Evolutionary conservation across 2,113 vertebrate genomes (phyloP), one percentile per base, ranked within the genome.

Genomic region (Neogobius melanostomus): DNA sequence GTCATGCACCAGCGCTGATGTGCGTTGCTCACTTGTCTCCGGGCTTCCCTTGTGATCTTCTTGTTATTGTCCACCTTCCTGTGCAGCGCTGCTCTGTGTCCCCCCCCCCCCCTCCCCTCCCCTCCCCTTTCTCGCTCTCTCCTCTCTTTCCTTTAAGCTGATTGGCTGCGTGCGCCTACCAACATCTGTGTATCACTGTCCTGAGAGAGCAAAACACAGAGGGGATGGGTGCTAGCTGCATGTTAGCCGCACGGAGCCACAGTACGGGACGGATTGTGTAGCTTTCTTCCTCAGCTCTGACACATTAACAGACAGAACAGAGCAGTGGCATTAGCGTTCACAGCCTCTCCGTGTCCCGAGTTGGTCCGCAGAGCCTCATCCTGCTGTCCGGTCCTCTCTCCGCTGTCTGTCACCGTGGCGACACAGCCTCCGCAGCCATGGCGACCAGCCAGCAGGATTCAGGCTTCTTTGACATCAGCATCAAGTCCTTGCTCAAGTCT

Each of bases 401-500:
- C 45, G 86, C 84, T 88, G 88, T 82, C 89, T 86, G 89, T 90
- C 85, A 87, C 87, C 81, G 87, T 89, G 86, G 92, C 87, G 84
- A 91, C 87, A 81, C 78, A 82, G 79, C 84, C 88, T 87, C 87
- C 70, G 88, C 90, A 90, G 87, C 88, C 88, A 93, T 93, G 91
- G 90, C 91, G 87, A 90, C 85, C 79, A 88, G 91, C 88, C 91
- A 92, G 88, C 92, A 91, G 87, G 92, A 92, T 82, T 93, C 90
- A 7, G 90, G 92, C 68, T 93, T 93, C 86, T 93, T 92, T 89
- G 91, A 93, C 86, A 91, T 92, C 87, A 92, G 91, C 90, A 80
- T 93, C 90, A 92, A 89, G 85, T 92, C 91, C 76, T 81, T 93
- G 78, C 89, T 92, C 64, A 93, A 92, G 87, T 92, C 91, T 69